A percentile compares a stretch with the other conserved stretches of the same genome.
Evolutionary conservation across 2,888 invertebrate species (phyloP).

Genomic region (Caenorhabditis becei): DNA sequence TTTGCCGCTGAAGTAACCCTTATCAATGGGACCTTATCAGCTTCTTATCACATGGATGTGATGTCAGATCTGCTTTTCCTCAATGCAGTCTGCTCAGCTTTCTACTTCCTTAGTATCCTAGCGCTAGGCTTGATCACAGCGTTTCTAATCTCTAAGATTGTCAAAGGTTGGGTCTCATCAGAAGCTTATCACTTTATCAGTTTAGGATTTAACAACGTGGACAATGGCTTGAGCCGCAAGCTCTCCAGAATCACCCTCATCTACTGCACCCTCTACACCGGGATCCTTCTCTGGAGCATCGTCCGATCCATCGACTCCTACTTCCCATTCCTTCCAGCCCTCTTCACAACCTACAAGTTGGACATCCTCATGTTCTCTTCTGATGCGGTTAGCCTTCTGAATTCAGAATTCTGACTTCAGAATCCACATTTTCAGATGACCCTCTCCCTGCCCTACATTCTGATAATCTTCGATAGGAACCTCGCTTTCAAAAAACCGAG

Average conservation of each 20-base stretch:
- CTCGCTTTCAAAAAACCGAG: too few species aligned
- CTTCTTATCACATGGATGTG: not conserved
- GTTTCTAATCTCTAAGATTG: not conserved
- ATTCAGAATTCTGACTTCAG: not conserved
- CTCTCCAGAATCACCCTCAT: slow-evolving; percentile 22
- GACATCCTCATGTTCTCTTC: slow-evolving; percentile 15
- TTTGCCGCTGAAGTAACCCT: not conserved
- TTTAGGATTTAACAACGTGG: not conserved
- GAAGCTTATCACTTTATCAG: not conserved
- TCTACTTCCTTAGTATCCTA: too few species aligned
- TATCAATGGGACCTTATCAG: not conserved
- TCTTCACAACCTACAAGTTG: not conserved
- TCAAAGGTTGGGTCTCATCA: not conserved
- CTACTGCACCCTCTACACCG: slow-evolving; percentile 26
- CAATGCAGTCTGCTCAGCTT: too few species aligned
- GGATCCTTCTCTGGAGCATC: slow-evolving; percentile 19
- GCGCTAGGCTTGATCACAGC: not conserved
- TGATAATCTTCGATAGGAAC: slow-evolving; percentile 15
- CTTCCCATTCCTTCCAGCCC: slow-evolving; percentile 5
- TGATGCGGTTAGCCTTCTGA: slow-evolving; percentile 10
- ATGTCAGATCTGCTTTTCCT: too few species aligned
- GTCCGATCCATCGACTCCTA: slow-evolving; percentile 5
- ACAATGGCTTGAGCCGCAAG: slow-evolving; percentile 18
- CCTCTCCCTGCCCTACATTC: slow-evolving; percentile 24
- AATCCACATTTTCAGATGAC: slow-evolving; percentile 17